phyloP scores from a whole-genome alignment of 2,113 vertebrate genomes.

The Clarias gariepinus region DNA sequence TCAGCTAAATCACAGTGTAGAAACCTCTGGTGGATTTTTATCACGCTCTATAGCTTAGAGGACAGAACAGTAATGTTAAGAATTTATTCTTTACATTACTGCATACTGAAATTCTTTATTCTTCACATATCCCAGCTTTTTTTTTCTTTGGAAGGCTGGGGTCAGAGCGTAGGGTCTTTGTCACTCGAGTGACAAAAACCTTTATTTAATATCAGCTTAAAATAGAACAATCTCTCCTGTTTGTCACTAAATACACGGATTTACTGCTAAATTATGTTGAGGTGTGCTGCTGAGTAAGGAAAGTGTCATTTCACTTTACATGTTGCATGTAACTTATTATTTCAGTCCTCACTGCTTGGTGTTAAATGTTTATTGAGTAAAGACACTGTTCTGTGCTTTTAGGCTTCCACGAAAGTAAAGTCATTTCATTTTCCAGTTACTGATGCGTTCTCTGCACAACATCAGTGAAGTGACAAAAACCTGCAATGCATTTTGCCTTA shows the following conservation, averaged over 20 bases:
- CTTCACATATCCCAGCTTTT: no score
- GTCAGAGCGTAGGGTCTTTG: no score
- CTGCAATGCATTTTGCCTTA: not conserved
- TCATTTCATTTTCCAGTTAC: not conserved
- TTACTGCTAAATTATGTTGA: not conserved
- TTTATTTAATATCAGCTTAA: not conserved
- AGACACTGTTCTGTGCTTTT: not conserved
- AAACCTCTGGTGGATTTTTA: not conserved
- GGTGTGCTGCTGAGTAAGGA: not conserved
- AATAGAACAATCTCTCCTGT: not conserved
- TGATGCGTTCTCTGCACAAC: not conserved
- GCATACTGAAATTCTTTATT: no score
- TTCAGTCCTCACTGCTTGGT: not conserved
- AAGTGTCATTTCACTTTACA: not conserved
- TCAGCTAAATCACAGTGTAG: not conserved
- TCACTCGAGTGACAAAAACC: no score
- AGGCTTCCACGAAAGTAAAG: not conserved
- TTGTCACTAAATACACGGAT: not conserved
- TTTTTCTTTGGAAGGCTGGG: no score
- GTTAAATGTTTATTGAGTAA: not conserved
- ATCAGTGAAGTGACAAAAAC: not conserved
- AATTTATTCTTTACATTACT: no score
- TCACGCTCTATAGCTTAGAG: not conserved
- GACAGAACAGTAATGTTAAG: not conserved
- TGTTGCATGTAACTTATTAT: no score